A percentile compares a stretch with the other conserved stretches of the same genome.
Conservation (phyloP, 2,113 vertebrate species). For the Philantomba maxwellii region DNA sequence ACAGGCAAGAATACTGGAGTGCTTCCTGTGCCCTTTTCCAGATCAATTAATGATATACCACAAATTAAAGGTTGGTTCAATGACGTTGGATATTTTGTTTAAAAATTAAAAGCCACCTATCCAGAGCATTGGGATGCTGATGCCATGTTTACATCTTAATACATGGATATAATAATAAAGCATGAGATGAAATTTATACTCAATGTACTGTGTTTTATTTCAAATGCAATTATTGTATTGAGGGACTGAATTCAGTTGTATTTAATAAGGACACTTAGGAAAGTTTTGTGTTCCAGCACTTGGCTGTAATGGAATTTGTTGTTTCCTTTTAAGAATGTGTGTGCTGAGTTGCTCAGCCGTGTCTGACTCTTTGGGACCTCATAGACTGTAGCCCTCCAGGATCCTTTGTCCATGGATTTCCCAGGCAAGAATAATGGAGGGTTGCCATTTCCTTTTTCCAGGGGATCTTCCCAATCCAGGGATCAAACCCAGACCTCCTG, state of each 20-base stretch:
- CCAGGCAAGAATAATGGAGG: not conserved
- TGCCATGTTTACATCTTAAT: not conserved
- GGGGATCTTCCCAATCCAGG: not conserved
- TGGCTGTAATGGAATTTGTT: not conserved
- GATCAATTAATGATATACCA: not conserved
- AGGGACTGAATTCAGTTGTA: not conserved
- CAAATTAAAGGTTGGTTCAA: not conserved
- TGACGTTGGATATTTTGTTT: not conserved
- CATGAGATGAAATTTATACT: not conserved
- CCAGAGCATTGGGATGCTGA: not conserved
- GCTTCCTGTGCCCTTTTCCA: not conserved
- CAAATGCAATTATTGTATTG: not conserved
- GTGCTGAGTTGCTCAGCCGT: not conserved
- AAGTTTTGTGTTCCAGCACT: not conserved
- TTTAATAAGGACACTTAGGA: not conserved
- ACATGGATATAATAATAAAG: not conserved
- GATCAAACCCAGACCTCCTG: not conserved
- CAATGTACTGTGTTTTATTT: not conserved
- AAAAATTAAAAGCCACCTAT: not conserved
- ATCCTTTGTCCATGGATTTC: not conserved
- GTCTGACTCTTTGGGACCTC: not conserved
- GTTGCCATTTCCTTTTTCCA: not conserved
- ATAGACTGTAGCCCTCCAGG: not conserved
- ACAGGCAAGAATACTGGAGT: not conserved
- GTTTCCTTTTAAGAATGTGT: not conserved